Base-by-base conservation (phyloP, 2,797 vertebrate genomes). In the Coluber constrictor region DNA sequence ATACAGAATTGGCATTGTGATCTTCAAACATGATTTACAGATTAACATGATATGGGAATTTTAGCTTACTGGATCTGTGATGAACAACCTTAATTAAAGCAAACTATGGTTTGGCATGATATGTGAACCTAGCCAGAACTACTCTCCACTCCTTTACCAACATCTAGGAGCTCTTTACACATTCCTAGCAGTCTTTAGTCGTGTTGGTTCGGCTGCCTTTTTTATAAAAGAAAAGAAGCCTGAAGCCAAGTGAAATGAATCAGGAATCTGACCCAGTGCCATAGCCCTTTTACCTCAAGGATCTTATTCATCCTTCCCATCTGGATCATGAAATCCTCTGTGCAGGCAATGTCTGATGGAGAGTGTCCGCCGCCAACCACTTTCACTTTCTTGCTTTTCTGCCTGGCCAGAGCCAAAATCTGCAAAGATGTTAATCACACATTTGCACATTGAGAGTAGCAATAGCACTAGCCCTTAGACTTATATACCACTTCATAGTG, bases 251-350 rank as follows among this genome's bases (percentile, higher is more conserved):
- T 4, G 8, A 83, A 9, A 87, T 56, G 51, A 56, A 87, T 9
- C 15, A 13, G 32, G 25, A 87, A 25, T 37, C 51, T 90, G 89
- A 59, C 32, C 37, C 57, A 66, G 32, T 5, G 20, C n/a, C 25
- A 27, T 1, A 3, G 60, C 12, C 32, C n/a, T 83, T 0, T 59
- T 96, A 98, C 98, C 97, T 97, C 96, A 43, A 98, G 96, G 20
- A 98, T 2, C 37, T 92, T 96, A 95, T 97, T 97, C 97, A 98
- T 97, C 94, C 96, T 97, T 90, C 96, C 97, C 97, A 97, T 94
- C 61, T 97, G 96, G 94, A 98, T 96, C 98, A 98, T 98, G 96
- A 98, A 98, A 90, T 97, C 97, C 0, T 98, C 97, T 0, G 97
- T 98, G 92, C 97, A 98, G 91, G 98, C 98, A 0, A 98, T 97